Evolutionary conservation across 2,888 invertebrate species (phyloP), one percentile per base, ranked within the genome.

Genomic region (Hirtodrosophila alboralis): DNA sequence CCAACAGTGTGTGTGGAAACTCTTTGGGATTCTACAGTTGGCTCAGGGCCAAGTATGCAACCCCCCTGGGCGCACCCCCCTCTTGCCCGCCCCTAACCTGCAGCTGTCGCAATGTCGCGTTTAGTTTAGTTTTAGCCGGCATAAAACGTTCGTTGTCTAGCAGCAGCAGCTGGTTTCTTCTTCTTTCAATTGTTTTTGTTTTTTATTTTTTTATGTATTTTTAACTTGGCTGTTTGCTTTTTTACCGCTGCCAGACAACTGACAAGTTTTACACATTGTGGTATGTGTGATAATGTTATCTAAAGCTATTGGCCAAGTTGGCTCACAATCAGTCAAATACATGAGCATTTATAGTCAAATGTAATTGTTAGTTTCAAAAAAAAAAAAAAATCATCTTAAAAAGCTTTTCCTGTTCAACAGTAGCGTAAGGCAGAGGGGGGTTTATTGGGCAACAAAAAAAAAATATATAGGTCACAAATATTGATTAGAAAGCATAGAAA

Each of bases 161-260:
- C 37, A 67, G 48, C 59, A 64, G 67, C 69, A 45, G 67, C 43
- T 58, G 38, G 37, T 30, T 28, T 13, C 36, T 23, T 57, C 48
- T 49, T 65, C 33, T 40, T 13, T 26, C 18, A 30, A 18, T 27
- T 49, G 33, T 52, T 30, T 28, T 57, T 37, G 13, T 30, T 38
- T 12, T 16, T 41, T 30, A 12, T 31, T 16, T 45, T 51, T 49
- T 43, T 58, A 53, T 72, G 58, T 85, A 78, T 78, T 85, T 78
- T 75, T 78, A 85, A 83, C 84, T 68, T 58, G 63, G 38, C 21
- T 14, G 8, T 18, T 28, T 6, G 5, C 16, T 9, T 12, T 37
- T 26, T 60, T 16, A 18, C 37, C 48, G 31, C 44, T 74, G 72
- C 48, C 77, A 62, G 62, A 56, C 76, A 66, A 62, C 38, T 47